Base-by-base conservation (phyloP, 2,797 vertebrate species). In the Diplodus sargus region DNA sequence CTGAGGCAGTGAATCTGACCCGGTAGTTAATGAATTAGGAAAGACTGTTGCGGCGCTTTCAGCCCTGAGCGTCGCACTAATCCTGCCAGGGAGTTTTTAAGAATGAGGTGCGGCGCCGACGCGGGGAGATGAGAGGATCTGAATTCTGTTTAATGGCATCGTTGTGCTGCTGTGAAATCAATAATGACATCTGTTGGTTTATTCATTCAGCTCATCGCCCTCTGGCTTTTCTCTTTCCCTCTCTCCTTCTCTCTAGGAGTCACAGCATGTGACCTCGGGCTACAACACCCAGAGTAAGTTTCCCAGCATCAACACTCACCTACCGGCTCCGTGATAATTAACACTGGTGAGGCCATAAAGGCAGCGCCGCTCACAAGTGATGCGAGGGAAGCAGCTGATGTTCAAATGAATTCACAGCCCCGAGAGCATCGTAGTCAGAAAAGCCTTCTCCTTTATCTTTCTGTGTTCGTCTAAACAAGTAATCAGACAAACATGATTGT, bases 231-330 rank as follows among this genome's bases (percentile, higher is more conserved):
- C 66, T 85, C 89, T 84, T 61, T 49, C 45, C 45, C 59, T 59
- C 52, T 90, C 57, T 93, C 86, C 93, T n/a, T 81, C 81, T 84
- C 83, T 74, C 71, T 83, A 99, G 97, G 98, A 99, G 85, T 93
- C 97, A 5, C 97, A 97, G 91, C 97, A 97, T 93, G 94, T 97
- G 93, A 96, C 96, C 92, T 96, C 97, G 84, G 96, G 96, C 96
- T 98, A 97, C 94, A 96, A 91, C 94, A 95, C 94, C 90, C 97
- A 98, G 96, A 99, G 98, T 99, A 97, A 95, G 97, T 96, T 90
- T 90, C 73, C 82, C 81, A 77, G 75, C 80, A 45, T 80, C 75
- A 34, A 74, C 82, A 39, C 77, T 78, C 79, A 47, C 79, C 58
- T 28, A 39, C 48, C 16, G 17, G 66, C 78, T 53, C 71, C 20